Percentiles rank a stretch among this genome's conserved stretches.
These are phyloP conservation scores for Rotaria magnacalcarata DNA, from an alignment of 2,888 invertebrate species.

Conservation along the genomic window DNA sequence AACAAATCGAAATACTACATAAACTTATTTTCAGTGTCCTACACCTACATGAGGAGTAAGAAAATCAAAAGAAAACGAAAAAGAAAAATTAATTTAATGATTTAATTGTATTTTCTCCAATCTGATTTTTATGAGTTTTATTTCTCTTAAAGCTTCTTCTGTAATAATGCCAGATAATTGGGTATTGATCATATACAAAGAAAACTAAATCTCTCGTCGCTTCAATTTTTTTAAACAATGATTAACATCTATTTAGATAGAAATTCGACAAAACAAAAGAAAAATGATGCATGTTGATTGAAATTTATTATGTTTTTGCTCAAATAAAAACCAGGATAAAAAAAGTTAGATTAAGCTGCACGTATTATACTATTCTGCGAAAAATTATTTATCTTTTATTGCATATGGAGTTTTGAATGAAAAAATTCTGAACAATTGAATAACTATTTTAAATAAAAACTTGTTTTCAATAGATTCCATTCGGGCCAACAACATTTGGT, in stretches of 20 bases:
- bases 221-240: neutral
- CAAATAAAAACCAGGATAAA: neutral
- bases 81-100: neutral
- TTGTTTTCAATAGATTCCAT: neutral
- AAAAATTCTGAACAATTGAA: no score
- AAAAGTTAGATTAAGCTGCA: neutral
- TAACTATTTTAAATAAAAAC: neutral
- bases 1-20: neutral
- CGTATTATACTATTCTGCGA: neutral
- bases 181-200: neutral
- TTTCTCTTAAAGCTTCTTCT: neutral
- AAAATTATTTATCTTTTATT: no score
- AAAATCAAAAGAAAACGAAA: neutral
- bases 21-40: neutral
- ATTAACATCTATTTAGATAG: no score
- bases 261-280: no score
- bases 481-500: neutral
- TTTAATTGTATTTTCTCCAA: neutral
- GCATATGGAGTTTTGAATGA: no score
- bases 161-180: neutral
- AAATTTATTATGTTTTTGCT: neutral
- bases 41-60: neutral
- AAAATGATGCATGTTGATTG: slow-evolving; percentile 4
- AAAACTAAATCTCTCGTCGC: neutral
- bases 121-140: neutral